Percentiles rank a stretch among this genome's conserved stretches.
Conservation (phyloP, 2,113 vertebrate species). For the Prochilodus magdalenae region DNA sequence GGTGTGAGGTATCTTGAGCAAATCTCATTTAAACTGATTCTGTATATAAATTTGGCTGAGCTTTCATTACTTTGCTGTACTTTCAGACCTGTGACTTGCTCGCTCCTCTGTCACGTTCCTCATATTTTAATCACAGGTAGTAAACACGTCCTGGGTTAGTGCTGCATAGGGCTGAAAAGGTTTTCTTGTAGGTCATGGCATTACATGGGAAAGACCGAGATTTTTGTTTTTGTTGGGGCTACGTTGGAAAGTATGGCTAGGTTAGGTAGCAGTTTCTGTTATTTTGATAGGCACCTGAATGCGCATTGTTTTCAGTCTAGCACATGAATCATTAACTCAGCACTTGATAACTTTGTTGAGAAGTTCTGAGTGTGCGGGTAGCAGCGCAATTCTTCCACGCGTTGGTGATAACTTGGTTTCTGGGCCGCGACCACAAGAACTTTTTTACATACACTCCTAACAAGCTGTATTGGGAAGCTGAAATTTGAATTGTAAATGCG, state of each 20-base stretch:
- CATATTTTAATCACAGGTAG: no score
- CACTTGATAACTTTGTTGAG: constrained; percentile 11
- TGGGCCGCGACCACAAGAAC: neutral
- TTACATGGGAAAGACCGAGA: neutral
- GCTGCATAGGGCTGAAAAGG: neutral
- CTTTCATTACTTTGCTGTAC: neutral
- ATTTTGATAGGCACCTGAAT: neutral
- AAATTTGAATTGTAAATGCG: constrained; percentile 36
- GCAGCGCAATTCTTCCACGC: neutral
- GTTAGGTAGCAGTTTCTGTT: neutral
- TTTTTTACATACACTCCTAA: neutral
- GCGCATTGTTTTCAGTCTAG: neutral
- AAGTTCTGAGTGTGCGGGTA: neutral
- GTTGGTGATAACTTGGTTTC: neutral
- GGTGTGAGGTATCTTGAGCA: no score
- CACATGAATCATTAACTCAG: constrained; percentile 4
- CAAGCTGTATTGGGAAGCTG: neutral
- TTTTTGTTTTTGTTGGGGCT: neutral
- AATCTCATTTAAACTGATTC: neutral
- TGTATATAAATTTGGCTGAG: neutral
- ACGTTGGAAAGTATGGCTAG: neutral
- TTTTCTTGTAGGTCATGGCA: neutral
- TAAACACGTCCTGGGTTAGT: no score
- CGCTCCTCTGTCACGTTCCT: no score
- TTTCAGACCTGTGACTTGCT: neutral